A percentile compares a stretch with the other conserved stretches of the same genome.
Conservation (phyloP, 2,797 vertebrate species). For the Chiroxiphia lanceolata region DNA sequence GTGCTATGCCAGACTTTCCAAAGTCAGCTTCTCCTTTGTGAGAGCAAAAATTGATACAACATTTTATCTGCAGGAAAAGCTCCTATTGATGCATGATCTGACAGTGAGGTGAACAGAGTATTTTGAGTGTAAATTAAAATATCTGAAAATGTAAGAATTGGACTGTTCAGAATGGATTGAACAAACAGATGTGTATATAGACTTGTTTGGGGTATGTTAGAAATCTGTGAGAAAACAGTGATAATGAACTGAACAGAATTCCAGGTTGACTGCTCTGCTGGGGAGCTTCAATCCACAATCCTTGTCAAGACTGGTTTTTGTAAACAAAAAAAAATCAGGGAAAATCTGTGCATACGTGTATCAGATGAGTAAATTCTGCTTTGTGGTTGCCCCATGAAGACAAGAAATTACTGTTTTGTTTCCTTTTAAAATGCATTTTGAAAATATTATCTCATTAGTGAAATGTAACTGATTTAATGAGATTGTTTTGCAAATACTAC, state of each 20-base stretch:
- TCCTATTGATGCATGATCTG: background rate
- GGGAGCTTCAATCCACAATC: background rate
- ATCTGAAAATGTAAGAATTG: background rate
- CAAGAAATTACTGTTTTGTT: background rate
- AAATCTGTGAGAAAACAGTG: background rate
- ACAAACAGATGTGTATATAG: background rate
- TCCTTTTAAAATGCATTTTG: background rate
- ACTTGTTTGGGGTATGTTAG: background rate
- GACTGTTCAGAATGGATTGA: background rate
- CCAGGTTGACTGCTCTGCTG: background rate
- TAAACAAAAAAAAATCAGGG: background rate
- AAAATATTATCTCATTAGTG: background rate
- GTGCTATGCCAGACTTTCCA: background rate
- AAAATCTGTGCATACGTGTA: background rate
- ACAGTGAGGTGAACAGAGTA: background rate
- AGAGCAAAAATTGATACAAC: background rate
- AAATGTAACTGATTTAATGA: background rate
- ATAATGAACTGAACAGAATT: background rate
- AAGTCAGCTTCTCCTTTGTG: background rate
- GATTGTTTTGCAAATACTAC: background rate
- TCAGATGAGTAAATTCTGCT: background rate
- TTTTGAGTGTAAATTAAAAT: slow-evolving; percentile 1
- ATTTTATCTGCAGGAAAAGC: slow-evolving; percentile 6
- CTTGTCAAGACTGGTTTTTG: background rate
- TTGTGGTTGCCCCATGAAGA: background rate